Base-by-base conservation (phyloP, 2,113 vertebrate species). In the Misgurnus mizolepis region DNA sequence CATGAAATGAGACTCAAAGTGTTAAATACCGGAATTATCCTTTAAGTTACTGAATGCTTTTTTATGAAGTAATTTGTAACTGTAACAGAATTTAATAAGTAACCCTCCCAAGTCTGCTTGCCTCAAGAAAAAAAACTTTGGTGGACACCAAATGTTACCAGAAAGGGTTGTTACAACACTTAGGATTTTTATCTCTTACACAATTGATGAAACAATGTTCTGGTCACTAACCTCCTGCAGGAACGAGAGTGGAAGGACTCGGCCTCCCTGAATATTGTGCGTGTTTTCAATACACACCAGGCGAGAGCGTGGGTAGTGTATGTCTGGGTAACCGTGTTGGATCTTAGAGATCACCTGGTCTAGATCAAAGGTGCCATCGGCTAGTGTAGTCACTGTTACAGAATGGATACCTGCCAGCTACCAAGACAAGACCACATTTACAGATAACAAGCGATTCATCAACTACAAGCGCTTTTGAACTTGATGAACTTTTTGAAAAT, bases 241-340 rank as follows among this genome's bases (percentile, higher is more conserved):
- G 88, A 95, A 95, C 70, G 83, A 0, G 2, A 95, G 81, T 8
- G 95, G 94, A 66, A 95, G 89, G 0, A 90, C 93, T 0, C 91
- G 88, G 2, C 94, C 94, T 0, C 95, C 95, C 0, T 91, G 89
- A 0, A 93, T 91, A 89, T 92, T 94, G 80, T 95, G 95, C 0
- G 94, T 95, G 89, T 96, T 95, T 89, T 96, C 95, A 84, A 96
- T 89, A 70, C 95, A 96, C 83, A 95, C 76, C 79, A 96, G 93
- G 68, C 94, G 88, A 0, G 95, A 91, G 27, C 90, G 86, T 0
- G 91, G 94, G 82, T 92, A 91, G 86, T 95, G 95, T 0, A 85
- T 85, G 84, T 93, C 94, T 2, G 92, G 87, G 0, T 91, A 92
- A 17, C 79, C 87, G 8, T 92, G 91, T 0, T 90, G 89, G 74